A percentile compares a stretch with the other conserved stretches of the same genome.
These are phyloP conservation scores for Gallinago nigripennis DNA, from an alignment of 2,797 vertebrate genomes.

Conservation along the genomic window DNA sequence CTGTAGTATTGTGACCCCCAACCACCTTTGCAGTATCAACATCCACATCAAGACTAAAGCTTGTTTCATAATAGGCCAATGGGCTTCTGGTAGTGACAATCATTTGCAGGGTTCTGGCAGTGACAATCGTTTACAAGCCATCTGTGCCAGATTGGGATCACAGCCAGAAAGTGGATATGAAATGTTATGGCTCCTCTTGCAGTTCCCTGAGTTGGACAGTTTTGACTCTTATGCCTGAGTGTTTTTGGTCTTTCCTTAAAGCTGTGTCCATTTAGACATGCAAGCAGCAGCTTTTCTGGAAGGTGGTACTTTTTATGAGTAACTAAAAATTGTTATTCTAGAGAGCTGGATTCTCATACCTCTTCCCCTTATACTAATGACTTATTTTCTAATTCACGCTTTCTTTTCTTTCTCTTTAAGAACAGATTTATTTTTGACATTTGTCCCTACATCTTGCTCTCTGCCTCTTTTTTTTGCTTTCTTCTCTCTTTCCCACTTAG, in stretches of 20 bases:
- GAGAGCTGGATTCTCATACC: background rate
- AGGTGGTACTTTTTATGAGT: background rate
- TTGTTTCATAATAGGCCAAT: background rate
- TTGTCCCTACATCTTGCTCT: background rate
- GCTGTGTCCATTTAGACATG: background rate
- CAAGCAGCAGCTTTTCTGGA: constrained; percentile 9
- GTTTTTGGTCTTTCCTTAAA: background rate
- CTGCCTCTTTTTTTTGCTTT: background rate
- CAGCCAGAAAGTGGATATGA: background rate
- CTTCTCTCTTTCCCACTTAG: background rate
- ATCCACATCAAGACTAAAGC: background rate
- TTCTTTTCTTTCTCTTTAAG: background rate
- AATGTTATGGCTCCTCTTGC: background rate
- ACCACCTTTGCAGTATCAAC: background rate
- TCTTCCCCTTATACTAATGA: background rate
- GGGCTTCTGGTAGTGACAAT: background rate
- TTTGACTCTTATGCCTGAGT: background rate
- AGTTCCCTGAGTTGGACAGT: background rate
- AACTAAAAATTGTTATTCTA: background rate
- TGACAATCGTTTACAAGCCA: background rate
- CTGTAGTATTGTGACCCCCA: rapidly evolving
- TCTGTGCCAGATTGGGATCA: constrained; percentile 34
- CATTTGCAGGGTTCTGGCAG: constrained; percentile 19
- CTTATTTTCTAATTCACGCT: constrained; percentile 28
- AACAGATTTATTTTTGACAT: background rate